Evolutionary conservation across 1,140 invertebrate species (phyloP), one percentile per base, ranked within the genome.

Genomic region (Drosophila nasuta): DNA sequence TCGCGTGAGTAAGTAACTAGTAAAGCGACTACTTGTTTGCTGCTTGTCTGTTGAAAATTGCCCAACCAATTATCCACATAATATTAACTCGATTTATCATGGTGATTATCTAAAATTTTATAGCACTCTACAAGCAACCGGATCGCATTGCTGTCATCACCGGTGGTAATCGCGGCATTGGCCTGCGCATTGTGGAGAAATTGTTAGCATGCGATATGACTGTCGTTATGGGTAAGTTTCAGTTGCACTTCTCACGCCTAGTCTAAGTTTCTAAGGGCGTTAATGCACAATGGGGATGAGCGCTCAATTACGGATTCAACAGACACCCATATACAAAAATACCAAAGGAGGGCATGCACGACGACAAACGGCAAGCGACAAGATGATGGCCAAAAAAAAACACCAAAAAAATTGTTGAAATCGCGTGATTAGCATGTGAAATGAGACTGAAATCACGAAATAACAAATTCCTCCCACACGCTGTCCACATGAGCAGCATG

Each of bases 131-230:
- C 13, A 91, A 93, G 43, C 94, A 94, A 92, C 92, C 92, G 28
- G 95, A 95, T 45, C 95, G 95, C 93, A 93, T 97, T 49, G 97
- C 96, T 46, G 95, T 98, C 71, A 95, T 98, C 46, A 98, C 97
- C 6, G 98, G 97, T 64, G 97, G 97, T 8, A 95, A 96, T 28
- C 93, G 96, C 78, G 97, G 98, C 13, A 98, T 99, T 85, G 98
- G 97, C 11, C 93, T 94, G n/a, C 94, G 96, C 92, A 95, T 98
- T 11, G 95, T 97, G 8, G 95, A 95, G 91, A 95, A 96, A 92
- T 93, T 98, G 15, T 91, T 98, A 20, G 93, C 96, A 86, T 96
- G 95, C 91, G 96, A 97, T 75, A 96, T 97, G 93, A 95, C 95
- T 88, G 97, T 98, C 41, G 94, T 98, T 69, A 96, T 98, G 89